These are phyloP conservation scores for Hypercompe scribonia DNA, from an alignment of 2,888 invertebrate species.

Conservation along the genomic window DNA sequence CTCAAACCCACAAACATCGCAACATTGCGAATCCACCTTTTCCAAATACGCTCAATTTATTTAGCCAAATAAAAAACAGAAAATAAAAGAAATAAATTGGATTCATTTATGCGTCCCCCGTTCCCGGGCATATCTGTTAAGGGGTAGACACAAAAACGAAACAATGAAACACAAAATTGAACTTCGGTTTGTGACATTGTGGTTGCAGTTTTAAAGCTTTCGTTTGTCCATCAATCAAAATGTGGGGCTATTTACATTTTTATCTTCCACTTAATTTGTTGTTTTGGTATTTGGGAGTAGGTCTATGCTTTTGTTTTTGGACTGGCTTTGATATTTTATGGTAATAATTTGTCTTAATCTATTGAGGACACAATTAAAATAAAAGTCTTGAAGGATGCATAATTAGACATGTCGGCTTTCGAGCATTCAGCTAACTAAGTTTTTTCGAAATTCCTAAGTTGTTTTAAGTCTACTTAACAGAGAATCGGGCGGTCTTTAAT, in stretches of 20 bases:
- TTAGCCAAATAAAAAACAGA: conserved; percentile 58
- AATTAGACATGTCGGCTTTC: not conserved
- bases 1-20: conserved; percentile 38
- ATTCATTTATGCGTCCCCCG: conserved; percentile 77
- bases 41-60: conserved; percentile 49
- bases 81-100: conserved; percentile 73
- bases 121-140: conserved; percentile 62
- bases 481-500: not conserved
- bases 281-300: conserved; percentile 29
- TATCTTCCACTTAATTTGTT: conserved; percentile 58
- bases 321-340: not conserved
- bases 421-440: not conserved
- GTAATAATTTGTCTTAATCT: not conserved
- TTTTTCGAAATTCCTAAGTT: not conserved
- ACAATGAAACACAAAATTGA: conserved; percentile 76
- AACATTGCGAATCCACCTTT: conserved; percentile 41
- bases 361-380: not conserved
- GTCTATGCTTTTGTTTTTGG: conserved; percentile 8
- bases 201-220: conserved; percentile 63
- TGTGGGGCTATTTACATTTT: conserved; percentile 52
- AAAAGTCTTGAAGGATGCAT: not conserved
- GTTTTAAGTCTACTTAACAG: not conserved
- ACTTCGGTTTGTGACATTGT: conserved; percentile 73
- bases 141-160: conserved; percentile 76
- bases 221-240: conserved; percentile 77